Percentiles rank a stretch among this genome's conserved stretches.
Evolutionary conservation across 2,888 invertebrate species (phyloP).

Genomic region (Aleiodes leptofemur): DNA sequence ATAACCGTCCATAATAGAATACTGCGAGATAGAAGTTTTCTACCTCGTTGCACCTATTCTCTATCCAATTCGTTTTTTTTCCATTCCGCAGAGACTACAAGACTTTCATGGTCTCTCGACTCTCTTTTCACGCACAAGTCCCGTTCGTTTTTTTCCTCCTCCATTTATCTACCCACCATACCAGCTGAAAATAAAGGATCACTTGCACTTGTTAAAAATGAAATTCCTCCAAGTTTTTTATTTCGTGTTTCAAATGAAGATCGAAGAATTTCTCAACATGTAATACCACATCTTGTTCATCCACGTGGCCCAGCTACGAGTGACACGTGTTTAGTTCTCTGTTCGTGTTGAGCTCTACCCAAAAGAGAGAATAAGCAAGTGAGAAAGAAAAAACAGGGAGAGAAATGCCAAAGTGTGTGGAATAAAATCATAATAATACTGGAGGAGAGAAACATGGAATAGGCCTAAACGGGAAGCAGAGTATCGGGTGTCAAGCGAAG

Average conservation of each 20-base stretch:
- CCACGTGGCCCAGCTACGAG: conserved; percentile 13
- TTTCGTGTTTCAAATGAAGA: conserved; percentile 16
- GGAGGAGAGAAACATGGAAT: conserved; percentile 24
- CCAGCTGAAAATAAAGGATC: not conserved
- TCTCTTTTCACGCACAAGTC: conserved; percentile 39
- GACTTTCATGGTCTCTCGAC: conserved; percentile 19
- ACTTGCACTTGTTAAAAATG: conserved; percentile 11
- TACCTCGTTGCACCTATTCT: conserved; percentile 67
- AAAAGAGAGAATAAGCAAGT: not conserved
- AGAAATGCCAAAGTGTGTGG: conserved; percentile 4
- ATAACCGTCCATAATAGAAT: conserved; percentile 74
- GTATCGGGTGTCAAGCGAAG: conserved; percentile 44
- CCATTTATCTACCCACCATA: conserved; percentile 14
- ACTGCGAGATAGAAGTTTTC: conserved; percentile 66
- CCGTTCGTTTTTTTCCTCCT: not conserved
- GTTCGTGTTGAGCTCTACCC: conserved; percentile 19
- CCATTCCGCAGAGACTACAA: not conserved
- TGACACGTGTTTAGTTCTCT: conserved; percentile 41
- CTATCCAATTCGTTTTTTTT: conserved; percentile 32
- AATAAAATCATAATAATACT: conserved; percentile 35
- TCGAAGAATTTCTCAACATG: conserved; percentile 8
- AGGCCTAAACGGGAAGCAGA: conserved; percentile 40
- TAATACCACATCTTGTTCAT: not conserved
- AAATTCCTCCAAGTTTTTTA: conserved; percentile 28
- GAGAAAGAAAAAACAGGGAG: not conserved